A percentile compares a stretch with the other conserved stretches of the same genome.
These are phyloP conservation scores for Neosilurus mollespiculum DNA, from an alignment of 2,797 vertebrate genomes.

Conservation along the genomic window DNA sequence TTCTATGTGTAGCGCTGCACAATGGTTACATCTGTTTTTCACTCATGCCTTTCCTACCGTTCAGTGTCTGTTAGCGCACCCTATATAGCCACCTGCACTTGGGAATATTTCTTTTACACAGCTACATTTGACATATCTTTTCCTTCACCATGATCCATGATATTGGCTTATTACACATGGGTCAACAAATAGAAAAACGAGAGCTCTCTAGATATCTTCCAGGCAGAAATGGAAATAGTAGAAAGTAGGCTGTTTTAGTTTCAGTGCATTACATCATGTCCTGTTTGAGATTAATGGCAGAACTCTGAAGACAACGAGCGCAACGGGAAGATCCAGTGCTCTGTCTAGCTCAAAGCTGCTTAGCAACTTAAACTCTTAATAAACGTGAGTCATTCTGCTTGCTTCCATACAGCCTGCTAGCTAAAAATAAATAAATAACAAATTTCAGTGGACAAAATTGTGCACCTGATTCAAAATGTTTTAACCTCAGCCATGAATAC, in stretches of 20 bases:
- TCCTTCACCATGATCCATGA: background rate
- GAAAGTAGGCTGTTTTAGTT: constrained; percentile 25
- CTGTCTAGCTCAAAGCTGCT: constrained; percentile 14
- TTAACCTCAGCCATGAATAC: background rate
- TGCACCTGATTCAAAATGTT: background rate
- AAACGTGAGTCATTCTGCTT: constrained; percentile 3
- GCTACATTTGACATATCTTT: no score
- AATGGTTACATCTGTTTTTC: constrained; percentile 5
- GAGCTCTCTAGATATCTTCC: background rate
- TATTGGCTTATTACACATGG: background rate
- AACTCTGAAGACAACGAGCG: background rate
- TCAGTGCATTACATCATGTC: constrained; percentile 47
- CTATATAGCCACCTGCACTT: background rate
- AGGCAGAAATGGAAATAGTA: constrained; percentile 16
- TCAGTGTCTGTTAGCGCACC: background rate
- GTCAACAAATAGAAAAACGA: background rate
- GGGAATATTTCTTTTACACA: background rate
- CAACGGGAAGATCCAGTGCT: constrained; percentile 23
- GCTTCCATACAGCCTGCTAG: background rate
- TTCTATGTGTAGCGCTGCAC: background rate
- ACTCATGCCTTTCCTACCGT: background rate
- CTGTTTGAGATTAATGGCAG: constrained; percentile 25
- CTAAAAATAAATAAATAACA: background rate
- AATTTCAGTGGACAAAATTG: background rate
- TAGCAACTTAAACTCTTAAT: background rate